Evolutionary conservation across 2,888 invertebrate genomes (phyloP).

Genomic region (Operophtera brumata): DNA sequence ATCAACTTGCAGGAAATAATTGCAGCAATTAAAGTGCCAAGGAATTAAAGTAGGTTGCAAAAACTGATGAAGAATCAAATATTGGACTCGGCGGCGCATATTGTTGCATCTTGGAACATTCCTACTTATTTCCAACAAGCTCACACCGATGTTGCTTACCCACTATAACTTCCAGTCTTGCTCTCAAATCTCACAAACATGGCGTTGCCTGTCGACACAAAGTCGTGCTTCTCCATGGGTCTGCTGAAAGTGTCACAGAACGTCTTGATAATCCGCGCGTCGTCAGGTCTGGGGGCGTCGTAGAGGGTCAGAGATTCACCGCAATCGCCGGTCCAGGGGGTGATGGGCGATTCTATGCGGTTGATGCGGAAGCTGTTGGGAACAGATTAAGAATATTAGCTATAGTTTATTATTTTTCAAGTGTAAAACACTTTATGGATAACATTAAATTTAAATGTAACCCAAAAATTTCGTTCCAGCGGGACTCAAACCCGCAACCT

Average conservation of each 20-base stretch:
- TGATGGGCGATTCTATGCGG: conserved; percentile 92
- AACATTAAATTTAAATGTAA: too few species aligned
- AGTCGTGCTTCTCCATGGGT: conserved; percentile 96
- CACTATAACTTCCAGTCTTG: conserved; percentile 95
- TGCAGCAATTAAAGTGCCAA: too few species aligned
- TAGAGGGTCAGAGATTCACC: conserved; percentile 94
- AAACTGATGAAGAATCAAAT: neutral
- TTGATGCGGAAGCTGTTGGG: conserved; percentile 89
- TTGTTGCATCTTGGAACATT: too few species aligned
- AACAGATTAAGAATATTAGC: neutral
- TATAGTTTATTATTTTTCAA: too few species aligned
- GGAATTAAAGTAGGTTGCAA: neutral
- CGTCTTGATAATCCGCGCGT: conserved; percentile 94
- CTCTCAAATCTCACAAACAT: conserved; percentile 94
- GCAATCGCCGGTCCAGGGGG: conserved; percentile 92
- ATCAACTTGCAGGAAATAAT: too few species aligned
- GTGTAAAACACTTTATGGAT: too few species aligned
- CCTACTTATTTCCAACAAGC: neutral
- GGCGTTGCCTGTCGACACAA: conserved; percentile 92
- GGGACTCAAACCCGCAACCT: too few species aligned
- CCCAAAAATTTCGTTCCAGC: too few species aligned
- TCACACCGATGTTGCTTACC: conserved; percentile 71
- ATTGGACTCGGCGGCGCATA: too few species aligned
- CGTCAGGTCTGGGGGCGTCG: conserved; percentile 93
- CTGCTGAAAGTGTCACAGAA: conserved; percentile 97